phyloP scores from a whole-genome alignment of 2,113 vertebrate species.

The Carassius auratus region DNA sequence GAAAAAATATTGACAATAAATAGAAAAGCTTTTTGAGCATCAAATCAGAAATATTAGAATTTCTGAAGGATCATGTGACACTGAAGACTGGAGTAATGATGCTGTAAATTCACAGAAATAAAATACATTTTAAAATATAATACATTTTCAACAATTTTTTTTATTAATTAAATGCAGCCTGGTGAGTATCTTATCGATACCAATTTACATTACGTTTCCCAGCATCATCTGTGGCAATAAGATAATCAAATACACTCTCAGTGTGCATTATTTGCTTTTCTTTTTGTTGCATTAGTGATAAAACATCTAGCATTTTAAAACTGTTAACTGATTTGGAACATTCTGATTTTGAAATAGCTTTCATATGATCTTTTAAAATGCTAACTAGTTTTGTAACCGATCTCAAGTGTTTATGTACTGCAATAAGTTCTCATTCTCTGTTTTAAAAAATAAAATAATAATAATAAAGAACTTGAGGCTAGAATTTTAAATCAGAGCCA shows the following conservation, averaged over 20 bases:
- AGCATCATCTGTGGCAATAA: not conserved
- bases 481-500: slow-evolving; percentile 64
- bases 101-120: not conserved
- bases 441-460: not conserved
- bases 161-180: not conserved
- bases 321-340: too few relatives aligned
- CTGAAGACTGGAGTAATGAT: not conserved
- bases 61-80: not conserved
- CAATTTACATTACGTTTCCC: not conserved
- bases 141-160: not conserved
- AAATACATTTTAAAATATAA: not conserved
- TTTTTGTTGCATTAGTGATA: not conserved
- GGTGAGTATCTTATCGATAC: too few relatives aligned
- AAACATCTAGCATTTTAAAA: not conserved
- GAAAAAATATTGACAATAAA: not conserved
- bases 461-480: slow-evolving; percentile 49
- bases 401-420: not conserved
- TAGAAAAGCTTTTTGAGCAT: not conserved
- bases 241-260: not conserved
- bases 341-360: not conserved
- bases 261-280: not conserved
- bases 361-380: slow-evolving; percentile 11
- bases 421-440: not conserved
- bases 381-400: not conserved
- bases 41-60: too few relatives aligned